Evolutionary conservation across 2,113 vertebrate genomes (phyloP), one percentile per base, ranked within the genome.

Genomic region (Xenopus borealis): DNA sequence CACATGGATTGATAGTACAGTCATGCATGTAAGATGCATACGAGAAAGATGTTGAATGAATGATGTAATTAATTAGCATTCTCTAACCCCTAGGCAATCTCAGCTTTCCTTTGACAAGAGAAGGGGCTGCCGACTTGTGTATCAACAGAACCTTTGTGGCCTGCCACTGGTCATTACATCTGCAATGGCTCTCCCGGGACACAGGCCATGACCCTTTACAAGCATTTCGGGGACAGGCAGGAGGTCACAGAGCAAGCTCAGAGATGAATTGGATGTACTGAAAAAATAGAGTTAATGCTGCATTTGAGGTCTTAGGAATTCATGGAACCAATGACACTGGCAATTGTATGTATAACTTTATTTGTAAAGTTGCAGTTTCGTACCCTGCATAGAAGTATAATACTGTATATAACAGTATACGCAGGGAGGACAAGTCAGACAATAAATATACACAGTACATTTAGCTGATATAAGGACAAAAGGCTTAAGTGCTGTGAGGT

Each of bases 31-130:
- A 40, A 40, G 33, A 40, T 40, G 33, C 2, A 40, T 7, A 40
- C 6, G 1, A 40, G 33, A 40, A 40, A 40, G 33, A 40, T 40
- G 58, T 27, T 55, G 47, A 63, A 55, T 62, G 47, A n/a, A 76
- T 69, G 66, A 69, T 74, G 80, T 80, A 62, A 83, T 85, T 83
- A 84, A 79, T 83, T 70, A 80, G 75, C 17, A 75, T 66, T 79
- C 81, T 67, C 75, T 82, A 81, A 82, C 75, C 83, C 45, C 19
- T 23, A 0, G 82, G 78, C 78, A 45, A 72, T 79, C 79, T 61
- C 80, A 79, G 78, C 57, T 69, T 63, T 44, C 33, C 0, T 0
- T 67, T 70, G 82, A 78, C 78, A 78, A 27, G 33, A 66, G 83
- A 83, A 68, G 44, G n/a, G 77, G 72, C 68, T 82, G 83, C 71